Evolutionary conservation across 2,797 vertebrate genomes (phyloP).

Genomic region (Tolypeutes matacus): DNA sequence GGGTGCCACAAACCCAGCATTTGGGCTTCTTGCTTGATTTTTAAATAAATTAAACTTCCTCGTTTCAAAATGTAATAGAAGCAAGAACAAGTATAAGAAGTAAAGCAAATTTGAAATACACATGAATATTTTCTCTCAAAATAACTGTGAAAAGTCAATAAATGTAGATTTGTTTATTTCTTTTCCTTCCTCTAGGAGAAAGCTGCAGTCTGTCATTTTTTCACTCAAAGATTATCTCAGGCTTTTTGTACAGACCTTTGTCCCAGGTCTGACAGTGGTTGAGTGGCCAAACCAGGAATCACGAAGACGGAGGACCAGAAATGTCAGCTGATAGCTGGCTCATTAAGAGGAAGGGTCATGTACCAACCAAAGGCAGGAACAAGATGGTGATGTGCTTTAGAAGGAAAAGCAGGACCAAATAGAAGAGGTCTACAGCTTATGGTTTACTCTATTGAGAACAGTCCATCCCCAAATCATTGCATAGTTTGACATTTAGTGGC

Average conservation of each 20-base stretch:
- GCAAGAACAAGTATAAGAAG: background rate
- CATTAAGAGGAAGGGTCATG: background rate
- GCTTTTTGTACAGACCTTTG: background rate
- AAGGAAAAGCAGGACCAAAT: background rate
- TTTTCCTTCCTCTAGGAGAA: background rate
- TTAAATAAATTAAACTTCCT: conserved; percentile 29
- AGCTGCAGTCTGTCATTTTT: background rate
- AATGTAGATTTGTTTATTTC: conserved; percentile 27
- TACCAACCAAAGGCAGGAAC: background rate
- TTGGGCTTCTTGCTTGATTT: background rate
- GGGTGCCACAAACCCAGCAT: background rate
- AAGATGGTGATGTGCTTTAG: background rate
- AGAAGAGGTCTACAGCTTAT: background rate
- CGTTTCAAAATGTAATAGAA: conserved; percentile 16
- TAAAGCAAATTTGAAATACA: background rate
- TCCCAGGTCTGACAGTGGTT: background rate
- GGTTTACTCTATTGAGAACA: background rate
- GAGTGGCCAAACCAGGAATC: background rate
- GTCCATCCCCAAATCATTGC: background rate
- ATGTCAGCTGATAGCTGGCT: background rate
- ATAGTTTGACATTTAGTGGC: background rate
- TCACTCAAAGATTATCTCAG: background rate
- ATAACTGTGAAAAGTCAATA: background rate
- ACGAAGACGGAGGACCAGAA: background rate
- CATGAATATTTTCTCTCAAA: background rate